Conservation (phyloP, 2,888 invertebrate genomes). For the Hydroisotoma schaefferi region DNA sequence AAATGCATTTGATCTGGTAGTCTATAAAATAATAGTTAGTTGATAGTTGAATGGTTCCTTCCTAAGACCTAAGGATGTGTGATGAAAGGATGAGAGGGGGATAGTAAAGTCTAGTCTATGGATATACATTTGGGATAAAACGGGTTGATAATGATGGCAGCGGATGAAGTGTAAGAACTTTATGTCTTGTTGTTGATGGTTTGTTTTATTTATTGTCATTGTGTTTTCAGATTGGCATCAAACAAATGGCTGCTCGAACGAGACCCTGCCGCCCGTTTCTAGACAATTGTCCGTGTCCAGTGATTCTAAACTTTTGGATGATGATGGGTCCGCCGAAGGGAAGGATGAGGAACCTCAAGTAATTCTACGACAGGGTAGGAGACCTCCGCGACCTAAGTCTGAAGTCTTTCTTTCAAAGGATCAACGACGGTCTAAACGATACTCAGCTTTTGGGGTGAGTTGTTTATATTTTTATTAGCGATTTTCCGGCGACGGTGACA, state of each 20-base stretch:
- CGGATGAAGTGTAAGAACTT: constrained; percentile 10
- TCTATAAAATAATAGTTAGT: no score
- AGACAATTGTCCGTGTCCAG: constrained; percentile 87
- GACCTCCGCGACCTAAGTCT: constrained; percentile 91
- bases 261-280: constrained; percentile 58
- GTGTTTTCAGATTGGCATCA: constrained; percentile 46
- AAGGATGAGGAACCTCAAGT: constrained; percentile 80
- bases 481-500: no score
- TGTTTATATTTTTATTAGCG: no score
- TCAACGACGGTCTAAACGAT: constrained; percentile 80
- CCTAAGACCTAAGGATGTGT: no score
- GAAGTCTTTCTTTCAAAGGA: constrained; percentile 84
- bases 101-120: no score
- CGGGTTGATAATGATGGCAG: background rate
- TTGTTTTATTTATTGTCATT: constrained; percentile 1
- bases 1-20: no score
- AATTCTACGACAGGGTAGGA: constrained; percentile 82
- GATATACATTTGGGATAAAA: background rate
- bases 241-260: constrained; percentile 45
- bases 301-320: constrained; percentile 86
- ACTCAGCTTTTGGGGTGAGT: constrained; percentile 94
- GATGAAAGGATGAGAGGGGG: no score
- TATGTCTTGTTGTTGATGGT: constrained; percentile 2
- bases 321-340: constrained; percentile 53
- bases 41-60: no score